Base-by-base conservation (phyloP, 2,113 vertebrate species). In the Zosterops pallidus region DNA sequence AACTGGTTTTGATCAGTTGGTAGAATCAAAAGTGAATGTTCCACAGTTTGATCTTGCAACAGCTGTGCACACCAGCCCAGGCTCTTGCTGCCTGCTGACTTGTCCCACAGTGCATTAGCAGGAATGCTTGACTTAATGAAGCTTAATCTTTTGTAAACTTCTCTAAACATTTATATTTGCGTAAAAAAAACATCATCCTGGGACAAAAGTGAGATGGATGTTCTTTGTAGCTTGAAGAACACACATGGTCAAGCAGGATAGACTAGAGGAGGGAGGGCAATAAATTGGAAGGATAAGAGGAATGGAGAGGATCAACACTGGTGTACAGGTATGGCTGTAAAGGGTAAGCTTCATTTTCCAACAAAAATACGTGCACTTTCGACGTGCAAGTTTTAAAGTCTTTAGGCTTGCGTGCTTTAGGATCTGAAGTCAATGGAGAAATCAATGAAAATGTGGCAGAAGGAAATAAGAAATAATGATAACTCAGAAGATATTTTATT, bases 141-240 rank as follows among this genome's bases (percentile, higher is more conserved):
- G 83, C 18, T 82, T 82, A 69, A 76, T 87, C 55, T 94, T 94
- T 87, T 63, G 46, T 67, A 95, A 97, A 93, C 90, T 67, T 95
- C 42, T 93, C 75, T 81, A 95, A 97, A 96, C 91, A 92, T 94
- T 95, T 96, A 90, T 44, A 10, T 67, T 92, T 50, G 25, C 24
- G 80, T 50, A 85, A 86, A 72, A 35, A 35, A 91, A 49, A 11
- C 46, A 90, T 78, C 72, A 78, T 80, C 75, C 67, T 47, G 35
- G 91, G 63, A 85, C 84, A 90, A 50, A 83, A 95, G 39, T 64
- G 71, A 94, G 94, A 94, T 44, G 72, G 69, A 86, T 82, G 64
- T 44, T 81, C 69, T 86, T 59, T 29, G 83, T 7, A 2, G 31
- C 39, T 79, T 80, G 50, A 64, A 74, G 71, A 69, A 90, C 83